Evolutionary conservation across 1,140 invertebrate species (phyloP).

Genomic region (Lucilia cuprina): DNA sequence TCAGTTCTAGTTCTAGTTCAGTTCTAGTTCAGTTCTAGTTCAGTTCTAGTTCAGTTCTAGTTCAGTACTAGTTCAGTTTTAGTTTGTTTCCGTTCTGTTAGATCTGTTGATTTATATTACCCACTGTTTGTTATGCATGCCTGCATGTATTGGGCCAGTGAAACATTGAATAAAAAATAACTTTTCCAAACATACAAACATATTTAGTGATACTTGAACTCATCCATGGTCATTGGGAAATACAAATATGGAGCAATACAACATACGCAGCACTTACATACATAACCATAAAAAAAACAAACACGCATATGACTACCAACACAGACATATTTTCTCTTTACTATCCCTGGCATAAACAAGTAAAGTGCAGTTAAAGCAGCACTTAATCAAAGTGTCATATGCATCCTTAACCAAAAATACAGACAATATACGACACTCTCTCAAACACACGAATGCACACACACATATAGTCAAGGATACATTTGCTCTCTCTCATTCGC

Average conservation of each 20-base stretch:
- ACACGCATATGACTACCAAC: not conserved
- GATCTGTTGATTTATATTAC: too few species aligned
- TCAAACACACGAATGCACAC: not conserved
- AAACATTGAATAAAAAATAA: not conserved
- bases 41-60: too few species aligned
- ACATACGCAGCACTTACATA: not conserved
- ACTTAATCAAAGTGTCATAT: slow-evolving; percentile 17
- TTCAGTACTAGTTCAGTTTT: too few species aligned
- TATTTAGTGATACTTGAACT: slow-evolving; percentile 11
- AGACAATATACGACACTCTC: not conserved
- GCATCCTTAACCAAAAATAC: slow-evolving; percentile 3
- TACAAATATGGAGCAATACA: not conserved
- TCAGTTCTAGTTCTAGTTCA: too few species aligned
- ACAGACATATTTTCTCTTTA: not conserved
- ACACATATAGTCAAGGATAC: not conserved
- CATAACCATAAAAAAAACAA: not conserved
- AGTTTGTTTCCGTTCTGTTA: too few species aligned
- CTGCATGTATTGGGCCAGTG: not conserved
- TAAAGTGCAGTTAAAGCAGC: slow-evolving; percentile 7
- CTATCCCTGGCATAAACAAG: not conserved
- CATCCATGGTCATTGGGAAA: not conserved
- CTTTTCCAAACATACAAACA: not conserved
- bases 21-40: too few species aligned
- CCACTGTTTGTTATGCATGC: too few species aligned
- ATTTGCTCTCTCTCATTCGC: too few species aligned